These are phyloP conservation scores for Pedicia rivosa DNA, from an alignment of 2,888 invertebrate species.

Conservation along the genomic window DNA sequence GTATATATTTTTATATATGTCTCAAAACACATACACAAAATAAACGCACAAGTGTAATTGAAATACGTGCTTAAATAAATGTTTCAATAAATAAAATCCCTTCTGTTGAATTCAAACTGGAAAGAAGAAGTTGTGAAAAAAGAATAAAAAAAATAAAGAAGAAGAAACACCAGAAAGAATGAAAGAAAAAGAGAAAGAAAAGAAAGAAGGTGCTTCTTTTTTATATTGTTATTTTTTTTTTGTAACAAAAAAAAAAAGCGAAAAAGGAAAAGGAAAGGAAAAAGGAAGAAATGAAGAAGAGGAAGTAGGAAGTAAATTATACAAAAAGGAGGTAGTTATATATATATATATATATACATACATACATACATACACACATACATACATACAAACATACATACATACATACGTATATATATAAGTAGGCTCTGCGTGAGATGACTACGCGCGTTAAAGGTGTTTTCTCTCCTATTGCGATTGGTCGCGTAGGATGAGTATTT, in stretches of 20 bases:
- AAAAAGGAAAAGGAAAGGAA: conserved; percentile 1
- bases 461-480: too few species aligned
- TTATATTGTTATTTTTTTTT: background rate
- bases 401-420: too few species aligned
- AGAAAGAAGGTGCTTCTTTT: background rate
- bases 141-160: background rate
- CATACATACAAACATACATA: too few species aligned
- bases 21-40: too few species aligned
- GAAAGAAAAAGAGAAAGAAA: background rate
- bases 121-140: background rate
- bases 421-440: too few species aligned
- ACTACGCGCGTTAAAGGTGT: too few species aligned
- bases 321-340: too few species aligned
- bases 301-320: too few species aligned
- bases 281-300: conserved; percentile 1
- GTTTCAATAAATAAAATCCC: background rate
- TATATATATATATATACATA: too few species aligned
- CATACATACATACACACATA: too few species aligned
- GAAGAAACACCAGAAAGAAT: background rate
- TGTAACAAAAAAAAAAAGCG: background rate
- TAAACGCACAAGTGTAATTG: background rate
- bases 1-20: background rate
- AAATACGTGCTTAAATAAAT: background rate
- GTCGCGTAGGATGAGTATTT: too few species aligned
- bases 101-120: background rate